phyloP scores from a whole-genome alignment of 2,888 invertebrate genomes.

The Deilephila elpenor region DNA sequence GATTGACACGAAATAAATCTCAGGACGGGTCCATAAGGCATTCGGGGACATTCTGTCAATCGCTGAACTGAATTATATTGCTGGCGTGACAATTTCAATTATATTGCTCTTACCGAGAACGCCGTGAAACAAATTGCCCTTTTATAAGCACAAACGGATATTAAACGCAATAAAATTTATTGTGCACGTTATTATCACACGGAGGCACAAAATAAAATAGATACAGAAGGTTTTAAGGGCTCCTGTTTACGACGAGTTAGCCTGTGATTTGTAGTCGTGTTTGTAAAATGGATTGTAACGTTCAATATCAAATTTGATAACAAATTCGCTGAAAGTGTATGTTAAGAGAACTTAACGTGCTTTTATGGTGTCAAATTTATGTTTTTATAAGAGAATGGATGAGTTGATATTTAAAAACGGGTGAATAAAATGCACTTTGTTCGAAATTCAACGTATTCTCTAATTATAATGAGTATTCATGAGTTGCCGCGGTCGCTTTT shows the following conservation, averaged over 20 bases:
- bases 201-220: conserved; percentile 28
- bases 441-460: no score
- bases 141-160: conserved; percentile 37
- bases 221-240: conserved; percentile 26
- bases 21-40: conserved; percentile 18
- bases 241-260: conserved; percentile 24
- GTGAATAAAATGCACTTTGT: no score
- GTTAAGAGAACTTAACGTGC: not conserved
- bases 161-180: conserved; percentile 34
- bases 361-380: no score
- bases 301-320: not conserved
- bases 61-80: conserved; percentile 28
- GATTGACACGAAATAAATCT: not conserved
- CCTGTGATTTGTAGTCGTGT: conserved; percentile 19
- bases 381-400: no score
- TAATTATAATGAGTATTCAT: no score
- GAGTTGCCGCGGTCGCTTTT: no score
- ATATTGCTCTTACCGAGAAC: conserved; percentile 37
- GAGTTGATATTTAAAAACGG: no score
- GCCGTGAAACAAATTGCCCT: conserved; percentile 36
- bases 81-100: conserved; percentile 38
- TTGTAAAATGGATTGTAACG: not conserved
- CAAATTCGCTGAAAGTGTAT: not conserved
- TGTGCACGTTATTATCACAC: conserved; percentile 40
- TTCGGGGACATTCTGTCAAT: conserved; percentile 28